Percentiles rank a stretch among this genome's conserved stretches.
phyloP scores from a whole-genome alignment of 2,797 vertebrate species.

The Falco cherrug region DNA sequence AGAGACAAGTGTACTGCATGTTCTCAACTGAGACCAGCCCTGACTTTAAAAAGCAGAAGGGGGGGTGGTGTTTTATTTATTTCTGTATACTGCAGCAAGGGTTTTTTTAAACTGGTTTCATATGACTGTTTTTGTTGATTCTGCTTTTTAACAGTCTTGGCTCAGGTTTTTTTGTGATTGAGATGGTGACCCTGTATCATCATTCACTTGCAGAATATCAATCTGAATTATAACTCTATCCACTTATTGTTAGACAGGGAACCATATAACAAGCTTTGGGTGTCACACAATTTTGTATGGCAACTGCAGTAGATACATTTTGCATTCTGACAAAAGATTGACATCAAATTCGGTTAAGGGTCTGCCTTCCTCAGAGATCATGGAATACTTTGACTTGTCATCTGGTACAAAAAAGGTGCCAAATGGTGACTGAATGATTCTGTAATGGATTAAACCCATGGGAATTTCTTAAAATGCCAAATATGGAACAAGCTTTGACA shows the following conservation, averaged over 20 bases:
- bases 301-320: neutral
- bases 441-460: neutral
- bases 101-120: neutral
- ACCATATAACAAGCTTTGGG: neutral
- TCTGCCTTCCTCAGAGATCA: neutral
- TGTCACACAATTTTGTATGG: neutral
- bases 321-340: neutral
- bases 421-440: slow-evolving; percentile 8
- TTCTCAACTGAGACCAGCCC: slow-evolving; percentile 25
- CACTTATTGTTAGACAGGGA: neutral
- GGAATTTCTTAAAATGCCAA: slow-evolving; percentile 22
- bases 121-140: slow-evolving; percentile 19
- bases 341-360: neutral
- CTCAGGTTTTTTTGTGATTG: neutral
- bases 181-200: neutral
- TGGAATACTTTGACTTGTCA: neutral
- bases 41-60: slow-evolving; percentile 37
- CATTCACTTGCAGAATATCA: neutral
- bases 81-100: neutral
- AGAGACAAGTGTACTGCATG: neutral
- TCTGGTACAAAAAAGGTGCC: neutral
- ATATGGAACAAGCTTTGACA: neutral
- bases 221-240: neutral
- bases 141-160: slow-evolving; percentile 29
- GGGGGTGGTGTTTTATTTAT: slow-evolving; percentile 9